These are phyloP conservation scores for Eupithecia inturbata DNA, from an alignment of 2,888 invertebrate species.

Conservation along the genomic window DNA sequence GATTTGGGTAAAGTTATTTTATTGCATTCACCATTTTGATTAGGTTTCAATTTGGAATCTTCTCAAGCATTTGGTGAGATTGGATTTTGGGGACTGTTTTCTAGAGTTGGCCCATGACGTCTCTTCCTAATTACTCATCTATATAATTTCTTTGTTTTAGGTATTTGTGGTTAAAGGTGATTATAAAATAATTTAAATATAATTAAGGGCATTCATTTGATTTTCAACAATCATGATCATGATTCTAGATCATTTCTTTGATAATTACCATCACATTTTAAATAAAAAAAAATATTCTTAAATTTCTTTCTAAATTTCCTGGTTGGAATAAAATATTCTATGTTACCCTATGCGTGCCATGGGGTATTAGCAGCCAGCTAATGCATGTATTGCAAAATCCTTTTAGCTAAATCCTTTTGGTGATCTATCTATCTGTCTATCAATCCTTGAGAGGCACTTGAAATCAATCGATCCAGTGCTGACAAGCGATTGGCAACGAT, in stretches of 20 bases:
- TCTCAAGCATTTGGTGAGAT: background rate
- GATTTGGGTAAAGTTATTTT: background rate
- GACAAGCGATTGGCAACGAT: background rate
- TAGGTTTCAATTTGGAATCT: background rate
- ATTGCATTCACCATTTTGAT: background rate
- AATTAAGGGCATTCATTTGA: background rate
- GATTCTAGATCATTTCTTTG: no score
- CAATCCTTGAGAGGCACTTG: background rate
- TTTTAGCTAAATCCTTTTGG: background rate
- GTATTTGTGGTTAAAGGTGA: background rate
- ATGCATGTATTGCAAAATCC: background rate
- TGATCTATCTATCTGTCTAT: background rate
- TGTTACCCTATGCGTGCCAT: background rate
- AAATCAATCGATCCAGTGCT: background rate
- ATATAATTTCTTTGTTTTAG: background rate
- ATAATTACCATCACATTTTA: no score
- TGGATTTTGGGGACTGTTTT: background rate
- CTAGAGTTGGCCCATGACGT: background rate
- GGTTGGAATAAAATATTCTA: background rate
- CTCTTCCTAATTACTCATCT: background rate
- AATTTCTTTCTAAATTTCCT: background rate
- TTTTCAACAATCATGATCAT: no score
- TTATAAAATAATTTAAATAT: background rate
- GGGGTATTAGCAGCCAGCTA: background rate
- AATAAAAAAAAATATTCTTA: background rate